These are phyloP conservation scores for Fringilla coelebs DNA, from an alignment of 2,797 vertebrate species.

Conservation along the genomic window DNA sequence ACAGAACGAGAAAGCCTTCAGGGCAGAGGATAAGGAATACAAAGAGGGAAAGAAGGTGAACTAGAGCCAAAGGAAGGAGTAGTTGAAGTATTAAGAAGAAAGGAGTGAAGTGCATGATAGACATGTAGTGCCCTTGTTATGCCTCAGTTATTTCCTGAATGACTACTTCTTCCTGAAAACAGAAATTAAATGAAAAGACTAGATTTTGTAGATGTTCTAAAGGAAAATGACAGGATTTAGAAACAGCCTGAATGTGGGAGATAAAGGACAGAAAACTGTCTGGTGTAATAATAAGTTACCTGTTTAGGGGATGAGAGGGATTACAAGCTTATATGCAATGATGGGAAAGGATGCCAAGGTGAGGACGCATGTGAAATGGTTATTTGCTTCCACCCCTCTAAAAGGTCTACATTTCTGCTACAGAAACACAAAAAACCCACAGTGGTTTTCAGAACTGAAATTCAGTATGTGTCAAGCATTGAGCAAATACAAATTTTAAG, in stretches of 20 bases:
- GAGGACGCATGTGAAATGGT: not conserved
- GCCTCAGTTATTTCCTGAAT: slow-evolving; percentile 13
- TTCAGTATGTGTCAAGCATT: not conserved
- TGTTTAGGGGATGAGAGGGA: slow-evolving; percentile 5
- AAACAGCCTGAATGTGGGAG: slow-evolving; percentile 5
- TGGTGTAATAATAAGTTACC: slow-evolving; percentile 8
- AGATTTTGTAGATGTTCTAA: slow-evolving; percentile 29
- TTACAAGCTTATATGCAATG: slow-evolving; percentile 9
- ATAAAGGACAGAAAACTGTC: slow-evolving; percentile 10
- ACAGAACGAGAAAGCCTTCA: not conserved
- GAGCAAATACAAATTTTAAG: not conserved
- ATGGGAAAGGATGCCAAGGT: not conserved
- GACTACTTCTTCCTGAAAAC: not conserved
- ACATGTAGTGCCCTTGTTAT: not conserved
- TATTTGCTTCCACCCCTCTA: not conserved
- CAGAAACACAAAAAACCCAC: not conserved
- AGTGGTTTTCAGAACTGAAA: not conserved
- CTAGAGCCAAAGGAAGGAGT: not conserved
- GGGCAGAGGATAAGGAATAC: not conserved
- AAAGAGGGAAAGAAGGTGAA: not conserved
- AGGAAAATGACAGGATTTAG: slow-evolving; percentile 10
- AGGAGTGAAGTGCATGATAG: not conserved
- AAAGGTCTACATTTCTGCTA: not conserved
- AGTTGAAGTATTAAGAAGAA: not conserved
- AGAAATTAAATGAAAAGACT: slow-evolving; percentile 8